Base-by-base conservation (phyloP, 2,797 vertebrate species). In the Enteromius fasciolatus region DNA sequence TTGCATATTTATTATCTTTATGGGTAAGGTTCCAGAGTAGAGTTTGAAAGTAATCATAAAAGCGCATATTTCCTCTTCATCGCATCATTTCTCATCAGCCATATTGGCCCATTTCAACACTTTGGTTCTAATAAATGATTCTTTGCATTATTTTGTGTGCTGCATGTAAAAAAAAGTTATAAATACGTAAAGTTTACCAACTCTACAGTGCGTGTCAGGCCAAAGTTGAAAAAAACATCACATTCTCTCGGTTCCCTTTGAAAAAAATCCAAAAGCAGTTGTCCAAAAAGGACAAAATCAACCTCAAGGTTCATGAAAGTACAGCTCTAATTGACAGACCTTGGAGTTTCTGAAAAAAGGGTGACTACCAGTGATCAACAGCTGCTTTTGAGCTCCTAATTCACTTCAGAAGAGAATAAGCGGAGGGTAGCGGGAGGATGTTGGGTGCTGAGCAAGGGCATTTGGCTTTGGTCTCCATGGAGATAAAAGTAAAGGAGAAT, bases 1-100 rank as follows among this genome's bases (percentile, higher is more conserved):
- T 94, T 94, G 94, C 94, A 95, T 94, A 94, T 93, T 94, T 94
- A 94, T 94, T 93, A 92, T 93, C 68, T 90, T 91, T 93, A 93
- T 93, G 92, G 92, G 89, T 90, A 92, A 88, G 90, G 88, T 92
- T 93, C 92, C 93, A 93, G 93, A 93, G 92, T 93, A 79, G 87
- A 93, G 91, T 91, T 92, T 90, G 93, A 89, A 92, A 87, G 91
- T 92, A 92, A 93, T 94, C 94, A 92, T 87, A 91, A 92, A 90
- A 94, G 92, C 91, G 90, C 86, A 88, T 90, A 91, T 94, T 92
- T 92, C 92, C 88, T 88, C 88, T 88, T 90, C 90, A 90, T 84
- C 90, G 89, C 90, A 86, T 90, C 87, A 89, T 90, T 87, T 88
- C 84, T 78, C 82, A 88, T 85, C 85, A 85, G 81, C 74, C 76